A percentile compares a stretch with the other conserved stretches of the same genome.
Conservation (phyloP, 2,888 invertebrate genomes). For the Microctonus hyperodae region DNA sequence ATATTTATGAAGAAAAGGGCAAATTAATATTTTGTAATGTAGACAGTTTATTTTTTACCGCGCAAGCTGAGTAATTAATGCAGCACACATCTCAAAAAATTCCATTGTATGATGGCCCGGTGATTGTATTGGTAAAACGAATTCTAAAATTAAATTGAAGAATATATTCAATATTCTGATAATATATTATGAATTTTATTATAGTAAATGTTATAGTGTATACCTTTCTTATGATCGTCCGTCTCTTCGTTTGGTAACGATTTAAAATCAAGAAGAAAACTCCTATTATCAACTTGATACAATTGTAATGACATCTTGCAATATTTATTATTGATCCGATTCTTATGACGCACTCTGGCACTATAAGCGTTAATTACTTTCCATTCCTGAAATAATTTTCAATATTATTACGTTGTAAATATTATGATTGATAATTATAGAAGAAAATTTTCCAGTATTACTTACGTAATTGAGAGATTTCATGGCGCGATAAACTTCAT, state of each 20-base stretch:
- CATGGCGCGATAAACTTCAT: conserved; percentile 99
- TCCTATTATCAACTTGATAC: conserved; percentile 99
- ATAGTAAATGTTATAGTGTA: background rate
- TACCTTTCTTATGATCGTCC: conserved; percentile 61
- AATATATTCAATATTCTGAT: too few species aligned
- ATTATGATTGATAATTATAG: background rate
- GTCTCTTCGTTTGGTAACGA: conserved; percentile 83
- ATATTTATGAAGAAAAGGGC: background rate
- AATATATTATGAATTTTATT: too few species aligned
- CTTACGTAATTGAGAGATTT: conserved; percentile 91
- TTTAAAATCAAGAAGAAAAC: conserved; percentile 97
- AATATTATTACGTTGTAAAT: background rate
- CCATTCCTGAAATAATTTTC: conserved; percentile 77
- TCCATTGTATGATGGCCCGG: conserved; percentile 97
- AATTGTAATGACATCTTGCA: conserved; percentile 98
- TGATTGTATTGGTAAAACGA: conserved; percentile 53
- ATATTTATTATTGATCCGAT: conserved; percentile 79
- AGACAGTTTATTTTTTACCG: conserved; percentile 68
- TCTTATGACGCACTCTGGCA: conserved; percentile 92
- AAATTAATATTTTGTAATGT: background rate
- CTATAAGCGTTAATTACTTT: conserved; percentile 98
- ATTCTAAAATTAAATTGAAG: too few species aligned
- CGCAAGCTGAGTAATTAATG: conserved; percentile 96
- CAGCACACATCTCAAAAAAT: conserved; percentile 99
- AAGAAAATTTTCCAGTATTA: conserved; percentile 29